A percentile compares a stretch with the other conserved stretches of the same genome.
phyloP scores from a whole-genome alignment of 2,797 vertebrate species.

The Coreius guichenoti region DNA sequence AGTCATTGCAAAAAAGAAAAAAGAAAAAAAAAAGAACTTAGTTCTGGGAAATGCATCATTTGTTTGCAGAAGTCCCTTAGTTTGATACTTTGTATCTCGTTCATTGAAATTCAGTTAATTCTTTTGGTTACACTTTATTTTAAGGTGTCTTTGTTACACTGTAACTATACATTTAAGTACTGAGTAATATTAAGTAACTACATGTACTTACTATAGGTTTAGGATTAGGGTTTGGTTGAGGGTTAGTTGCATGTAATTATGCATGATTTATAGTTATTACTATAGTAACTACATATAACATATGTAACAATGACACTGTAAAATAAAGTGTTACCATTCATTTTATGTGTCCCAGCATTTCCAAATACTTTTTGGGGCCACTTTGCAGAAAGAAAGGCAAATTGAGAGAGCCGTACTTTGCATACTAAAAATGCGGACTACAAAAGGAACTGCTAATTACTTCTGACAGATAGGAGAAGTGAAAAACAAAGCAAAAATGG shows the following conservation, averaged over 20 bases:
- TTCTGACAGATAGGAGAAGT: conserved; percentile 30
- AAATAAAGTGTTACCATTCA: too few relatives aligned
- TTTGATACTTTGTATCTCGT: not conserved
- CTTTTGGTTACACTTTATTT: not conserved
- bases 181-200: too few relatives aligned
- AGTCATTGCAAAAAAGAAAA: not conserved
- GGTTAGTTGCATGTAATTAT: too few relatives aligned
- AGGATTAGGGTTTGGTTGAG: too few relatives aligned
- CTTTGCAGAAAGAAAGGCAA: not conserved
- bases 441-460: not conserved
- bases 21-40: not conserved
- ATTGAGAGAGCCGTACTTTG: not conserved
- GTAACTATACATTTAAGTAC: too few relatives aligned
- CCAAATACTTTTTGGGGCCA: not conserved
- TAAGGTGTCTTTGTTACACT: too few relatives aligned
- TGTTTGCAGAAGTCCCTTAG: not conserved
- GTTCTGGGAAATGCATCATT: not conserved
- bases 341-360: not conserved
- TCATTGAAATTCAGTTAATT: not conserved
- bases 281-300: too few relatives aligned
- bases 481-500: conserved; percentile 49
- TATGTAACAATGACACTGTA: too few relatives aligned
- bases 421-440: not conserved
- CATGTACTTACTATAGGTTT: too few relatives aligned
- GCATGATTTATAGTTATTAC: too few relatives aligned